phyloP scores from a whole-genome alignment of 2,797 vertebrate genomes.

The Lophius americanus region DNA sequence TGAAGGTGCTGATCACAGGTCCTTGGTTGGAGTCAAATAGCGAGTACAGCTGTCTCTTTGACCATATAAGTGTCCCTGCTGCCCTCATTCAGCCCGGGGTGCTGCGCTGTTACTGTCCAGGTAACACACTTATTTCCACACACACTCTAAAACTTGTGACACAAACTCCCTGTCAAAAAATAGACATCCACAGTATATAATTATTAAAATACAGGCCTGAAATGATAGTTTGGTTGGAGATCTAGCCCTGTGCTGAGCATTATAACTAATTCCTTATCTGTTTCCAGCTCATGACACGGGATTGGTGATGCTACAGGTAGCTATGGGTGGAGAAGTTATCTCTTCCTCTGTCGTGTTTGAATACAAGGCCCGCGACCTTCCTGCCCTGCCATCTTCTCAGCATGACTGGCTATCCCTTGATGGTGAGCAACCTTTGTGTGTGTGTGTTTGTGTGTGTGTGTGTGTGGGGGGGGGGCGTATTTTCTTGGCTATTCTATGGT shows the following conservation, averaged over 20 bases:
- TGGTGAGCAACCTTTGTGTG: constrained; percentile 81
- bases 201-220: constrained; percentile 1
- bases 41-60: constrained; percentile 98
- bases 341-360: constrained; percentile 99
- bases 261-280: constrained; percentile 2
- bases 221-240: neutral
- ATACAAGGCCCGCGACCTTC: constrained; percentile 95
- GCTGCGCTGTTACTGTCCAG: constrained; percentile 98
- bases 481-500: neutral
- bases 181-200: constrained; percentile 1
- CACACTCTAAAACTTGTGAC: neutral
- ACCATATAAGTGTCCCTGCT: constrained; percentile 98
- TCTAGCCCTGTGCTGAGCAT: neutral
- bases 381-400: constrained; percentile 94
- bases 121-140: constrained; percentile 69
- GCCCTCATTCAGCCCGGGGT: constrained; percentile 98
- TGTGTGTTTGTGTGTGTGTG: neutral
- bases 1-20: constrained; percentile 98
- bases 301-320: constrained; percentile 97
- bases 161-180: neutral
- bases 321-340: constrained; percentile 96
- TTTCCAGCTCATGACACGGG: constrained; percentile 94
- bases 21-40: constrained; percentile 97
- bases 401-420: constrained; percentile 98
- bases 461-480: no score